Conservation (phyloP, 2,797 vertebrate genomes). For the Sarcophilus harrisii region DNA sequence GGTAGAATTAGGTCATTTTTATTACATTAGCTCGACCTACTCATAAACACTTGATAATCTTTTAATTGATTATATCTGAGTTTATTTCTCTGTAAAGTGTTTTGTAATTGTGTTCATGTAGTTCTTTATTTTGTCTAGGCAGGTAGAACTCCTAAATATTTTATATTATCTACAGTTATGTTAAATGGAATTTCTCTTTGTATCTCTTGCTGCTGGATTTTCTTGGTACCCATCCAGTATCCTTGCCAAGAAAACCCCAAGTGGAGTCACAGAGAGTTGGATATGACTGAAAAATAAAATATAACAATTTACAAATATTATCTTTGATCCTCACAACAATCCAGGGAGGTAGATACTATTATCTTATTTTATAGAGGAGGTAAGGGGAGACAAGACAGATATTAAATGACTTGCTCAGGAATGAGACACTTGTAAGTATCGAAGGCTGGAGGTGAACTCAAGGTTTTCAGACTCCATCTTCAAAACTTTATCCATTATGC, state of each 20-base stretch:
- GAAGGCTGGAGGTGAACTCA: not conserved
- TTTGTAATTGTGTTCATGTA: too few relatives aligned
- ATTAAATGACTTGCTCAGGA: not conserved
- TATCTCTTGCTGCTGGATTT: too few relatives aligned
- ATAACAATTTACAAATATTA: not conserved
- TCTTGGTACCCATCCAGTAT: not conserved
- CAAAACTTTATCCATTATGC: not conserved
- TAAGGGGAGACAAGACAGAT: not conserved
- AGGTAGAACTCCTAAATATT: too few relatives aligned
- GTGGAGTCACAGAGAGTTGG: not conserved
- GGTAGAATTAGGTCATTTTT: too few relatives aligned
- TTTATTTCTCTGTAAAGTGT: too few relatives aligned
- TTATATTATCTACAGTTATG: too few relatives aligned
- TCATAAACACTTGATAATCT: too few relatives aligned
- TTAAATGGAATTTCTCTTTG: too few relatives aligned
- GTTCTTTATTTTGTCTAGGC: too few relatives aligned
- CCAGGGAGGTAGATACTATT: not conserved
- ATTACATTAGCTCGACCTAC: too few relatives aligned
- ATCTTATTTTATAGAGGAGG: not conserved
- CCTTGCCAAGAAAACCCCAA: not conserved
- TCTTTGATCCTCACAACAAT: not conserved
- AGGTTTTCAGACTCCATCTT: not conserved
- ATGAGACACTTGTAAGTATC: not conserved
- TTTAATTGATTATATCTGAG: too few relatives aligned
- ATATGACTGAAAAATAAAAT: not conserved